Evolutionary conservation across 2,888 invertebrate genomes (phyloP).

Genomic region (Venusia cambrica): DNA sequence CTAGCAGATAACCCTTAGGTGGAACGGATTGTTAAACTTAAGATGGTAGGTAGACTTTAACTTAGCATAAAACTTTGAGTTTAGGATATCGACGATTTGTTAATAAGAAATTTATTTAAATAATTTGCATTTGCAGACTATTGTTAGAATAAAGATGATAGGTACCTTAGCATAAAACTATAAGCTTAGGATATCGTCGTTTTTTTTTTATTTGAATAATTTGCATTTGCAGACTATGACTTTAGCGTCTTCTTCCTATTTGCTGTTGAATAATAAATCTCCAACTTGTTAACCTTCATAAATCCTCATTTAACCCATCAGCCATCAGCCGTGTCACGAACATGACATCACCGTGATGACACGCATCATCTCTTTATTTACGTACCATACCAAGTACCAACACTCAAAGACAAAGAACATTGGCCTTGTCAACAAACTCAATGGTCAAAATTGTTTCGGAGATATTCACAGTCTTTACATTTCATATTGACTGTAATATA

Average conservation of each 20-base stretch:
- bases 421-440: slow-evolving; percentile 17
- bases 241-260: slow-evolving; percentile 11
- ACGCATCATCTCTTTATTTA: slow-evolving; percentile 44
- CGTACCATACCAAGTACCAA: slow-evolving; percentile 16
- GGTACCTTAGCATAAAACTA: too few relatives aligned
- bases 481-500: too few relatives aligned
- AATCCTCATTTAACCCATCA: slow-evolving; percentile 39
- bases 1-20: too few relatives aligned
- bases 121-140: too few relatives aligned
- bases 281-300: slow-evolving; percentile 46
- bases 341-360: slow-evolving; percentile 49
- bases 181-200: too few relatives aligned
- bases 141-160: too few relatives aligned
- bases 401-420: slow-evolving; percentile 13
- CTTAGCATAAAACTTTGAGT: too few relatives aligned
- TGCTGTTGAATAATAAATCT: slow-evolving; percentile 22
- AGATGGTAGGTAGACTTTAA: too few relatives aligned
- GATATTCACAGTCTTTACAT: slow-evolving; percentile 1
- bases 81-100: too few relatives aligned
- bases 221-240: slow-evolving; percentile 14
- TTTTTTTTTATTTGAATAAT: too few relatives aligned
- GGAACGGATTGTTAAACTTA: too few relatives aligned
- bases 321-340: slow-evolving; percentile 44
- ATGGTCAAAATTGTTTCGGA: slow-evolving; percentile 17
- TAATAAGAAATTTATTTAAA: too few relatives aligned